Evolutionary conservation across 2,797 vertebrate species (phyloP), one percentile per base, ranked within the genome.

Genomic region (Knipowitschia caucasica): DNA sequence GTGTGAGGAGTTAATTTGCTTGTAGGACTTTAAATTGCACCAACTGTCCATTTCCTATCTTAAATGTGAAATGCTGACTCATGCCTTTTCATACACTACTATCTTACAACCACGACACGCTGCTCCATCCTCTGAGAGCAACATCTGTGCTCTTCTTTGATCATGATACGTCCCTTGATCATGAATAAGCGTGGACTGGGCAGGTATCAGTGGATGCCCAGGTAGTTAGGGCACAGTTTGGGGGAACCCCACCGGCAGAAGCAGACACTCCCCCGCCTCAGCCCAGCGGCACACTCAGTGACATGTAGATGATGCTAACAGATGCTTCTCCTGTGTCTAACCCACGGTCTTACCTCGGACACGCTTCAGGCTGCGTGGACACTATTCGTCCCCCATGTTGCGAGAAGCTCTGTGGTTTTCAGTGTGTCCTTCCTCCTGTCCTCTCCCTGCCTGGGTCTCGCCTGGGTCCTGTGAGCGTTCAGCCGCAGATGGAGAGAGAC

Each of bases 371-470:
- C 77, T 26, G 42, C 51, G 68, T 64, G 70, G 73, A 66, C 62
- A 75, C 80, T 86, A 88, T 62, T 73, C 72, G 33, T 69, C 82
- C 64, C 65, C 64, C 84, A 85, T 86, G 71, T 71, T 77, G 49
- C 33, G 53, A 65, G 69, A 75, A 34, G 60, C 42, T 31, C 43
- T 61, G 64, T 44, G 47, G 61, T 56, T 17, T 60, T 65, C 26
- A 71, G 69, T 67, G 76, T 73, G 56, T 77, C 58, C 54, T 31
- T 71, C 65, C 54, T 50, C 52, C 49, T 35, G 17, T 30, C 34
- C 10, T 49, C 21, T 31, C 33, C 62, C 39, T 38, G 45, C 11
- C 61, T 62, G 43, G 55, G 58, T 71, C 60, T 61, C 58, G 56
- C 49, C 77, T 71, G 72, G 55, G 70, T 40, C 3, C 7, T 54